Conservation (phyloP, 2,797 vertebrate species). For the Anguilla obscura region DNA sequence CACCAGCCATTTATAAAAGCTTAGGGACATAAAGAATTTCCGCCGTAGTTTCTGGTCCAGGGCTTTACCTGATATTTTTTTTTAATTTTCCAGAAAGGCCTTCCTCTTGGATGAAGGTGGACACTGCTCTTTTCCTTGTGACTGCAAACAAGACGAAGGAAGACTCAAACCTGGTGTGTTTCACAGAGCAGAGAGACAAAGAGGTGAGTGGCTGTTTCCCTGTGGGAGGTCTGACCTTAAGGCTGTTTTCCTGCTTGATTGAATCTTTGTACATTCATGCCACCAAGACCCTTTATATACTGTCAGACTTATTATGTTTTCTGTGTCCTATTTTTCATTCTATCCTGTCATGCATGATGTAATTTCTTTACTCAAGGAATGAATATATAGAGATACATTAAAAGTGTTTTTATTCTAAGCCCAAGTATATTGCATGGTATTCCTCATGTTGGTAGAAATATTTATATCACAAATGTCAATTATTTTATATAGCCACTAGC, state of each 20-base stretch:
- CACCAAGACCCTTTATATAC: background rate
- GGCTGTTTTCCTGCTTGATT: background rate
- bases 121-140: slow-evolving; percentile 81
- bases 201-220: slow-evolving; percentile 67
- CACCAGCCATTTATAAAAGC: background rate
- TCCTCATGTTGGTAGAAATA: too few species aligned
- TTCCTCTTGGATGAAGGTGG: slow-evolving; percentile 80
- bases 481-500: too few species aligned
- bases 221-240: background rate
- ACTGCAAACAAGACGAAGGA: slow-evolving; percentile 76
- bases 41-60: background rate
- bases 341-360: background rate
- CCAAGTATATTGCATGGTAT: background rate
- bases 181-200: slow-evolving; percentile 83
- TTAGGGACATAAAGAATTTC: background rate
- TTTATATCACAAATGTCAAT: too few species aligned
- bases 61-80: background rate
- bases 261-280: background rate
- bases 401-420: background rate
- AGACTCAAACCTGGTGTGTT: slow-evolving; percentile 74
- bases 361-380: background rate
- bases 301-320: background rate
- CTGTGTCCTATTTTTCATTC: background rate
- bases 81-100: slow-evolving; percentile 71
- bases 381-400: background rate